Evolutionary conservation across 2,888 invertebrate genomes (phyloP).

Genomic region (Peribatodes rhomboidaria): DNA sequence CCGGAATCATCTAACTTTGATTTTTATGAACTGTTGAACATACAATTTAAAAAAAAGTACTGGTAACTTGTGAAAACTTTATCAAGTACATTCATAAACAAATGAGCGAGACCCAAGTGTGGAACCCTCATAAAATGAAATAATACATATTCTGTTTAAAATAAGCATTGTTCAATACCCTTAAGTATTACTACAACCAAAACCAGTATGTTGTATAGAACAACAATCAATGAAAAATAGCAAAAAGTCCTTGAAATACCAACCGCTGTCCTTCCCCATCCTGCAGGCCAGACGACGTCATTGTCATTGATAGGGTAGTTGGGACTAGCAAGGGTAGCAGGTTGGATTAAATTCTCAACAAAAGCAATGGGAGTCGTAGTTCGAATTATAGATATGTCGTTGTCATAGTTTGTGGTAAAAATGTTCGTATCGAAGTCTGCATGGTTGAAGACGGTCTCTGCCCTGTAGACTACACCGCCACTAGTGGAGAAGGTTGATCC

Average conservation of each 20-base stretch:
- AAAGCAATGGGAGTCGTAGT: conserved; percentile 40
- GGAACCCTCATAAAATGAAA: too few species aligned
- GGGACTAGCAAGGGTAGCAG: conserved; percentile 58
- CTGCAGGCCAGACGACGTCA: conserved; percentile 60
- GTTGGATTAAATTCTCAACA: conserved; percentile 43
- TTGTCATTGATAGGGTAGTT: conserved; percentile 60
- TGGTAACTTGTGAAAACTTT: too few species aligned
- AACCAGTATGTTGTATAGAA: too few species aligned
- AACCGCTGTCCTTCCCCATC: conserved; percentile 57
- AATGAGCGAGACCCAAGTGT: too few species aligned
- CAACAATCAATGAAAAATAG: too few species aligned
- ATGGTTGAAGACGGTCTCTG: conserved; percentile 47
- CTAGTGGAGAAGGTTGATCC: conserved; percentile 58
- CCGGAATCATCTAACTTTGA: too few species aligned
- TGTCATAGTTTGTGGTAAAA: conserved; percentile 39
- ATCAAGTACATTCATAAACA: too few species aligned
- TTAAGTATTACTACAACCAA: too few species aligned
- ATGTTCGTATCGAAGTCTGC: conserved; percentile 45
- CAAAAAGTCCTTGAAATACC: neutral
- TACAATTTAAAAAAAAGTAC: too few species aligned
- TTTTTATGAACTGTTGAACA: too few species aligned
- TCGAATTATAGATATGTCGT: conserved; percentile 58
- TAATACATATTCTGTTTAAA: too few species aligned
- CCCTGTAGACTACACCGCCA: conserved; percentile 54
- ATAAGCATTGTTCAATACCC: too few species aligned